Conservation (phyloP, 53 echinoderm and acorn worm genomes). For the Arbacia lixula region DNA sequence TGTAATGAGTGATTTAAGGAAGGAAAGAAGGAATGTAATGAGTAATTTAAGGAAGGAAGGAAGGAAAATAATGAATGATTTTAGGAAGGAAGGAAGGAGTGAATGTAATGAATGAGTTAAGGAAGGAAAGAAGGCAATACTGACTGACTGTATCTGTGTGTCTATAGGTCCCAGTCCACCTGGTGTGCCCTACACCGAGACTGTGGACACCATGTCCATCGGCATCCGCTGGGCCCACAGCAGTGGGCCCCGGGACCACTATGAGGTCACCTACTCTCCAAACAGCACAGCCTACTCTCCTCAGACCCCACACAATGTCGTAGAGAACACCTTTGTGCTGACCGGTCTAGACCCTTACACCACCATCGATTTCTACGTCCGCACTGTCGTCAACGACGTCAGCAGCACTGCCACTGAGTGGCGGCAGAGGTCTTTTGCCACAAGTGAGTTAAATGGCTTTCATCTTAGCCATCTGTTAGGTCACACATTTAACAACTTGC, state of each 20-base stretch:
- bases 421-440: conserved; percentile 71
- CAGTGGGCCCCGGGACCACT: conserved; percentile 44
- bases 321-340: conserved; percentile 50
- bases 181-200: not conserved
- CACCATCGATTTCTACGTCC: conserved; percentile 68
- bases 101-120: too few species aligned
- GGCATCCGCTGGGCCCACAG: conserved; percentile 60
- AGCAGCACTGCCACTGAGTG: conserved; percentile 37
- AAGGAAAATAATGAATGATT: too few species aligned
- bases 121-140: too few species aligned
- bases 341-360: conserved; percentile 64
- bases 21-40: too few species aligned
- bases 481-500: too few species aligned
- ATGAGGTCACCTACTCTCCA: conserved; percentile 65
- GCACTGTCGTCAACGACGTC: conserved; percentile 50
- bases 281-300: conserved; percentile 35
- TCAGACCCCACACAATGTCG: conserved; percentile 56
- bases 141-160: too few species aligned
- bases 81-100: too few species aligned
- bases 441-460: conserved; percentile 66
- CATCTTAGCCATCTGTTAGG: too few species aligned
- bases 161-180: conserved; percentile 22
- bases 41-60: too few species aligned
- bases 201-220: conserved; percentile 37
- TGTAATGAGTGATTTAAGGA: too few species aligned